Conservation (phyloP, 2,113 vertebrate genomes). For the Lethenteron reissneri region DNA sequence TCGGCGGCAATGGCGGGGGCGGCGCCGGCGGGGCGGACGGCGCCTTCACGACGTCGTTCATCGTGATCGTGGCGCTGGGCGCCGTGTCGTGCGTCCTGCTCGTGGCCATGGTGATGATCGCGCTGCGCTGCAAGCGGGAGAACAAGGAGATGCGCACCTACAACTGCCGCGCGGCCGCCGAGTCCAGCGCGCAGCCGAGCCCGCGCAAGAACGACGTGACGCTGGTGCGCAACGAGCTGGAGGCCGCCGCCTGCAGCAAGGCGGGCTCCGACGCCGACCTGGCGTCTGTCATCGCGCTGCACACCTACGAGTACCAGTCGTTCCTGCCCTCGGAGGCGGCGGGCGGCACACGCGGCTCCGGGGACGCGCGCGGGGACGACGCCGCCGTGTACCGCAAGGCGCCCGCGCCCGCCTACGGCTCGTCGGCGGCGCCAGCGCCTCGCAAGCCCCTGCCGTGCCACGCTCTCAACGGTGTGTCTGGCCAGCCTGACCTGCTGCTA, state of each 20-base stretch:
- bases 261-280: not conserved
- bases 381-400: not conserved
- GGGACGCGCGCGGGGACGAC: not conserved
- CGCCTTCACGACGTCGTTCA: slow-evolving; percentile 40
- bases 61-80: slow-evolving; percentile 81
- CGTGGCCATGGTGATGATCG: slow-evolving; percentile 93
- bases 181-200: slow-evolving; percentile 84
- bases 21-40: not conserved
- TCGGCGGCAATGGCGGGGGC: slow-evolving; percentile 15
- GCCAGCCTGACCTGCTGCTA: slow-evolving; percentile 5
- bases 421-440: not conserved
- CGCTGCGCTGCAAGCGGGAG: slow-evolving; percentile 84
- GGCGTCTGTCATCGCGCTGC: not conserved
- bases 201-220: slow-evolving; percentile 82
- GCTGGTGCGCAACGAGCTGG: slow-evolving; percentile 95
- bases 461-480: not conserved
- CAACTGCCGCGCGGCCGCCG: slow-evolving; percentile 94
- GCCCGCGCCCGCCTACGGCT: not conserved
- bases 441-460: slow-evolving; percentile 1
- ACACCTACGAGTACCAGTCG: slow-evolving; percentile 3
- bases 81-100: slow-evolving; percentile 86
- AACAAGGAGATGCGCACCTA: slow-evolving; percentile 99
- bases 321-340: not conserved
- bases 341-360: not conserved
- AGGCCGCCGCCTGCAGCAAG: slow-evolving; percentile 30